These are phyloP conservation scores for Trematomus bernacchii DNA, from an alignment of 2,797 vertebrate genomes.

Conservation along the genomic window DNA sequence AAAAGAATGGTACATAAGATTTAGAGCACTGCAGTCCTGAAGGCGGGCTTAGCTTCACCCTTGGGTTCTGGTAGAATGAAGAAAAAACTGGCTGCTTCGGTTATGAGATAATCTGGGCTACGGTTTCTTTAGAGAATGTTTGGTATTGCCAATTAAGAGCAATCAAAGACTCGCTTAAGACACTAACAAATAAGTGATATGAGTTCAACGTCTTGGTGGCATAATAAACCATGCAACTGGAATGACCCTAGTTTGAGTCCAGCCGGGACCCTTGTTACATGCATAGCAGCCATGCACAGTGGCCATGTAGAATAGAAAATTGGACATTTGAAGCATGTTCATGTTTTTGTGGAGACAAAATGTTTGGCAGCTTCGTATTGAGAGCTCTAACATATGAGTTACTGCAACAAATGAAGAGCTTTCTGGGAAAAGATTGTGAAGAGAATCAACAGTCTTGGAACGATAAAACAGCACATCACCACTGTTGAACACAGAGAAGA, in stretches of 20 bases:
- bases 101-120: constrained; percentile 26
- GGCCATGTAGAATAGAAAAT: not conserved
- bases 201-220: not conserved
- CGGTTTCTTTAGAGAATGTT: not conserved
- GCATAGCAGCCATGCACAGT: not conserved
- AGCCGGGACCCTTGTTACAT: not conserved
- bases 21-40: constrained; percentile 66
- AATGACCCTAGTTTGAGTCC: not conserved
- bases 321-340: constrained; percentile 1
- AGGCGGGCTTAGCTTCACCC: constrained; percentile 58
- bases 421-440: constrained; percentile 34
- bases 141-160: constrained; percentile 13
- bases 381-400: constrained; percentile 20
- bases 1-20: constrained; percentile 64
- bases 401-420: constrained; percentile 50
- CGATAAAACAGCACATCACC: constrained; percentile 29
- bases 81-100: constrained; percentile 35
- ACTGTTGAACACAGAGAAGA: constrained; percentile 14
- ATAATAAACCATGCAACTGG: not conserved
- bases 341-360: constrained; percentile 18
- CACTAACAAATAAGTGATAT: constrained; percentile 5
- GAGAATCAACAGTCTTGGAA: constrained; percentile 41
- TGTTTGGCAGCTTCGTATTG: constrained; percentile 23
- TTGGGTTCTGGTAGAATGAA: constrained; percentile 45
- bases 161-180: constrained; percentile 12